These are phyloP conservation scores for Paraplagusia blochii DNA, from an alignment of 2,113 vertebrate genomes.

Conservation along the genomic window DNA sequence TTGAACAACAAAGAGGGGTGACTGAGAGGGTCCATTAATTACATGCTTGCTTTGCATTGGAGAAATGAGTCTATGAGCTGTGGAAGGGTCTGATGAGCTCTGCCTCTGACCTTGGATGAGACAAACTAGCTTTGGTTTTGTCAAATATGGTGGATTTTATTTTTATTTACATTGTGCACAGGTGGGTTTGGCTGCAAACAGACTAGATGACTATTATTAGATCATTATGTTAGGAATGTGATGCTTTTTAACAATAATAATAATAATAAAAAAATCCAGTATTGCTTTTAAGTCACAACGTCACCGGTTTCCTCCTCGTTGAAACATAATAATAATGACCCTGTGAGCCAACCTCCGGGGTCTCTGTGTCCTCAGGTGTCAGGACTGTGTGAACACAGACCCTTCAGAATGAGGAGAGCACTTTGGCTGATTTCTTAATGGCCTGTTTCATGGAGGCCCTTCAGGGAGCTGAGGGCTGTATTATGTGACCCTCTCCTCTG, in stretches of 20 bases:
- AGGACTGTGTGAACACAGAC: slow-evolving; percentile 54
- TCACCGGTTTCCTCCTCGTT: too few species aligned
- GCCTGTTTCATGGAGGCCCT: slow-evolving; percentile 68
- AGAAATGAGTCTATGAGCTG: slow-evolving; percentile 63
- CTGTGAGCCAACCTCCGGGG: slow-evolving; percentile 36
- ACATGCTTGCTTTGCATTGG: slow-evolving; percentile 74
- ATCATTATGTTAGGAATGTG: too few species aligned
- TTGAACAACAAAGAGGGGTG: slow-evolving; percentile 73
- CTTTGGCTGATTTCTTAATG: slow-evolving; percentile 73
- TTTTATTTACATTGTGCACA: slow-evolving; percentile 9
- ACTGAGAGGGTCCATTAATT: slow-evolving; percentile 74
- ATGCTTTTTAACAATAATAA: too few species aligned
- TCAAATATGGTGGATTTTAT: slow-evolving; percentile 2
- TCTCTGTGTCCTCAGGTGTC: slow-evolving; percentile 47
- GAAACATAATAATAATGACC: too few species aligned
- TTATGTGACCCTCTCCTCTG: slow-evolving; percentile 70
- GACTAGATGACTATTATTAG: too few species aligned
- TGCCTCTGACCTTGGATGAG: slow-evolving; percentile 70
- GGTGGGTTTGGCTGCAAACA: slow-evolving; percentile 15
- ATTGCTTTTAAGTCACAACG: too few species aligned
- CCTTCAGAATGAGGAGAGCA: slow-evolving; percentile 58
- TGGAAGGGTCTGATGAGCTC: slow-evolving; percentile 58
- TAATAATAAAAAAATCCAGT: too few species aligned
- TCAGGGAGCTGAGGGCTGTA: slow-evolving; percentile 51
- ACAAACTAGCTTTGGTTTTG: slow-evolving; percentile 45